phyloP scores from a whole-genome alignment of 2,113 vertebrate genomes.

The Lepidothrix coronata region DNA sequence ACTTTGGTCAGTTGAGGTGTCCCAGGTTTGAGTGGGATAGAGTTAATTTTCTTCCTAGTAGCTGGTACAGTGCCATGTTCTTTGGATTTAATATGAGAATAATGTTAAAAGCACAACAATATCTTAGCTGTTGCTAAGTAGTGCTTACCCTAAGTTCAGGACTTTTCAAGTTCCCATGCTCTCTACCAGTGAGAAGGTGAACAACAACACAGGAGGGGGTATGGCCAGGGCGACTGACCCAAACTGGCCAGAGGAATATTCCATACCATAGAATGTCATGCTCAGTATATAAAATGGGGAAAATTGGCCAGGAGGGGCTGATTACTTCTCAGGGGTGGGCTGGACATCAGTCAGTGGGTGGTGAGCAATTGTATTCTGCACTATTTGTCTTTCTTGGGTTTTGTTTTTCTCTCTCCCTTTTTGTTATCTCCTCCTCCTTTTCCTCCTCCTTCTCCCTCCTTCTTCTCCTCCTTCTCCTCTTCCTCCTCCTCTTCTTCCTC shows the following conservation, averaged over 20 bases:
- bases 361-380: not conserved
- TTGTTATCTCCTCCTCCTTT: not conserved
- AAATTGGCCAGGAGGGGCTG: not conserved
- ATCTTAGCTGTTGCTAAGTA: not conserved
- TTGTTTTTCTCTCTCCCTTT: not conserved
- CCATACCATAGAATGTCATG: not conserved
- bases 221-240: not conserved
- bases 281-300: not conserved
- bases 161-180: not conserved
- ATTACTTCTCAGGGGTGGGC: not conserved
- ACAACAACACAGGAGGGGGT: not conserved
- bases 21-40: not conserved
- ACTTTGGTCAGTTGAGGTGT: not conserved
- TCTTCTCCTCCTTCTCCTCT: no score
- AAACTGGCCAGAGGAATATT: not conserved
- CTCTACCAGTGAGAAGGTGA: not conserved
- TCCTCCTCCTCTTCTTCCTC: no score
- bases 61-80: not conserved
- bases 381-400: not conserved
- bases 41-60: not conserved
- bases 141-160: not conserved
- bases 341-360: not conserved
- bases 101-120: not conserved
- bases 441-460: no score
- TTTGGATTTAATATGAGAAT: not conserved